Evolutionary conservation across 2,113 vertebrate species (phyloP).

Genomic region (Tragelaphus strepsiceros): DNA sequence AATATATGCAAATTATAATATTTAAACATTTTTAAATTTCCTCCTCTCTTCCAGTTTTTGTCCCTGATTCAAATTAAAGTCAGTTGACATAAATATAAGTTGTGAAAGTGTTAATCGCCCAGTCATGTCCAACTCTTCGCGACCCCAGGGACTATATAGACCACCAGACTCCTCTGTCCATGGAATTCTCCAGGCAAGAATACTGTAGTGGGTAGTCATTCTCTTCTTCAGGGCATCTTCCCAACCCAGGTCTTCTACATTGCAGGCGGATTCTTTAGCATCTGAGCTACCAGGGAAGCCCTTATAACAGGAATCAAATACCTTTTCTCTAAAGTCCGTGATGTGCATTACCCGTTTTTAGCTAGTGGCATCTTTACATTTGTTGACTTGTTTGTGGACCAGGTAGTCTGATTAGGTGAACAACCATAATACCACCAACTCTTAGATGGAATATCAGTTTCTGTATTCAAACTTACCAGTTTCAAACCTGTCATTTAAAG

Average conservation of each 20-base stretch:
- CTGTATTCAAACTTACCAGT: neutral
- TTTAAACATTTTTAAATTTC: neutral
- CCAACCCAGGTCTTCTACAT: neutral
- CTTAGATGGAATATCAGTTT: neutral
- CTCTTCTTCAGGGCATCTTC: neutral
- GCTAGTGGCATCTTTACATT: neutral
- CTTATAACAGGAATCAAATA: neutral
- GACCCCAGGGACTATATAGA: neutral
- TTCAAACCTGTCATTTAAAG: slow-evolving; percentile 7
- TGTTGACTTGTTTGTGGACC: slow-evolving; percentile 3
- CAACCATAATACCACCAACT: neutral
- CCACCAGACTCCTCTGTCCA: neutral
- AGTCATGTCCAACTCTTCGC: neutral
- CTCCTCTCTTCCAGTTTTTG: neutral
- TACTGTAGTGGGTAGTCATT: neutral
- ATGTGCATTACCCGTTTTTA: neutral
- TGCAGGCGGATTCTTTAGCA: neutral
- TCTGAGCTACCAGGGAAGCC: neutral
- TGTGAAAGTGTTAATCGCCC: neutral
- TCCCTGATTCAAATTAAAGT: neutral
- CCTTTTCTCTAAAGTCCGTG: neutral
- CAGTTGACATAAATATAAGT: neutral
- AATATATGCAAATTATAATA: neutral
- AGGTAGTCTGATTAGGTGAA: slow-evolving; percentile 8
- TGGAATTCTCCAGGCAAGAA: neutral